Base-by-base conservation (phyloP, 1,140 invertebrate species). In the Mycetomoellerius zeteki region DNA sequence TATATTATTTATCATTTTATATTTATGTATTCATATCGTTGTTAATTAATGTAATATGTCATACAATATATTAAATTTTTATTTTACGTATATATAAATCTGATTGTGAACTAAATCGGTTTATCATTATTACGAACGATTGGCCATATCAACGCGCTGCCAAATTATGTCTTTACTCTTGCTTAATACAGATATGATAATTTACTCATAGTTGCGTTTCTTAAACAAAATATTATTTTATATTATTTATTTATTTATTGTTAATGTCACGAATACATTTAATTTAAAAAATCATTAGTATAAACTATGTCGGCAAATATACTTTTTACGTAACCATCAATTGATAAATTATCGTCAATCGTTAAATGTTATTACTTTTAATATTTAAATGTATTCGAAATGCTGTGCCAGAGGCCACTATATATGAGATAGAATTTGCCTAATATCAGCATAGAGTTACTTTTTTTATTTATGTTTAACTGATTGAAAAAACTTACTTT, bases 311-410 rank as follows among this genome's bases (percentile, higher is more conserved):
- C n/a, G 72, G 14, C 7, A 75, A 75, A 37, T 58, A n/a, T 75
- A 58, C 30, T 58, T 75, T 56, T 56, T 16, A 58, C 19, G 16
- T 75, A 58, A 75, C n/a, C 72, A 56, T 37, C 54, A 7, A 58
- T 37, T 33, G 72, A 58, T 75, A 75, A 75, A 75, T 75, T 75
- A 75, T 75, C 72, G 21, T 16, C 52, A 75, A 56, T 24, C 12
- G 27, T 73, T 54, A 54, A 27, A 30, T n/a, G 16, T 10, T 1
- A 30, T n/a, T 72, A 43, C 0, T 54, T 54, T 73, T 30, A n/a
- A 7, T 37, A 65, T 65, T 65, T 65, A 33, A 33, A 19, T 65
- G 8, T 12, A 65, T 65, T 65, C 33, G 8, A 37, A 37, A 37
- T 54, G 19, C 47, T 30, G 12, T 14, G 7, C 24, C 3, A 73